Evolutionary conservation across 2,113 vertebrate species (phyloP), one percentile per base, ranked within the genome.

Genomic region (Progne subis): DNA sequence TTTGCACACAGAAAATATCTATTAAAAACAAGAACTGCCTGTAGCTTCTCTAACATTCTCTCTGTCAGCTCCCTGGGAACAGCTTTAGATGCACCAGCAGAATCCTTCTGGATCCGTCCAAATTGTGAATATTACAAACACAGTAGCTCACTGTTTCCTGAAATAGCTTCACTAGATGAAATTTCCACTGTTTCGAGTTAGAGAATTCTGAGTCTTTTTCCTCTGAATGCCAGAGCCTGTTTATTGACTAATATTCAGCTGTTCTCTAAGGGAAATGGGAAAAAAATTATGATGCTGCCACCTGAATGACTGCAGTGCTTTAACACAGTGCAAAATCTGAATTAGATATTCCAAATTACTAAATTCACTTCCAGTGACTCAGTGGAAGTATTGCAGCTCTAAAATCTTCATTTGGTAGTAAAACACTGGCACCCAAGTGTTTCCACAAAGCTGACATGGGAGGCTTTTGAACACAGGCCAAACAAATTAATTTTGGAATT

Each of bases 311-410:
- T 32, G 52, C 13, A 12, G 15, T 14, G 63, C 61, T 95, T 95
- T 53, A 60, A 59, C 52, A 46, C 4, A 4, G 60, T 25, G 37
- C 76, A 90, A 77, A 83, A 86, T 68, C 15, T 81, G 63, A 64
- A 75, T 83, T 67, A 56, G 77, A 85, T 75, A 65, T 34, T 76
- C 82, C 89, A 87, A 87, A 83, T 91, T n/a, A 74, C 69, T 46
- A 77, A 84, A 94, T 95, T 92, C 85, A 81, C 71, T 96, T 92
- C 64, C 79, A 96, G 6, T 90, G 90, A 96, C 88, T 96, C 93
- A 93, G 44, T 41, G 31, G 63, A 88, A 77, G 68, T 65, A 71
- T 65, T 69, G 41, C 19, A 92, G 83, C 77, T 94, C 92, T 88
- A 92, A 94, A 94, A 82, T 50, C 49, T 75, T 82, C 74, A 60